A percentile compares a stretch with the other conserved stretches of the same genome.
Evolutionary conservation across 2,888 invertebrate species (phyloP).

Genomic region (Dichetophora obliterata): DNA sequence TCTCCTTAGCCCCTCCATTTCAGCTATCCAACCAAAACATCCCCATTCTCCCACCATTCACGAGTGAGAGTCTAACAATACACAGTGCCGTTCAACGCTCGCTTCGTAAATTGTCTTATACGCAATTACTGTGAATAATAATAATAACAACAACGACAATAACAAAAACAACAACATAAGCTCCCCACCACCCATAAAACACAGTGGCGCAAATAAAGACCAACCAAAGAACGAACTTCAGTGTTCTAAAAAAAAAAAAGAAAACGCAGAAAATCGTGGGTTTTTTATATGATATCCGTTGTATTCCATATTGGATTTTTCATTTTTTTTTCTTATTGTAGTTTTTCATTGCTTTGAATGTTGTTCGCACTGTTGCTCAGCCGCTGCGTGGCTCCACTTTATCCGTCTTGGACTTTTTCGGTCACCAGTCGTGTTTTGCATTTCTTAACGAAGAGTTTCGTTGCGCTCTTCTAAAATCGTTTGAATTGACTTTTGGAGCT

Average conservation of each 20-base stretch:
- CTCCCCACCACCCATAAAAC: too few relatives aligned
- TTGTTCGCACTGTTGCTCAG: not conserved
- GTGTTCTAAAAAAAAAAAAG: not conserved
- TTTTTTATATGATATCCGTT: not conserved
- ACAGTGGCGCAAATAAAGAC: not conserved
- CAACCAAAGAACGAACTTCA: not conserved
- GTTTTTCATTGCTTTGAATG: conserved; percentile 4
- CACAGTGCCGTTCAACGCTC: conserved; percentile 15
- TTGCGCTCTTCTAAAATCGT: not conserved
- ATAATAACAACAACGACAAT: conserved; percentile 2
- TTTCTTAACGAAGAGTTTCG: conserved; percentile 19
- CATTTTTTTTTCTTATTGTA: not conserved
- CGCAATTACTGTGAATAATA: conserved; percentile 19
- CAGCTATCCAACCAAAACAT: not conserved
- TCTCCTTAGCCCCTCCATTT: not conserved
- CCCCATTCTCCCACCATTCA: not conserved
- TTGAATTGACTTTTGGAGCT: not conserved
- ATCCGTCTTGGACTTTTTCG: too few relatives aligned
- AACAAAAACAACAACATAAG: not conserved
- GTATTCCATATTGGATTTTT: not conserved
- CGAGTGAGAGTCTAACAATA: not conserved
- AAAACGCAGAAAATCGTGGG: not conserved
- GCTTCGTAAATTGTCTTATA: conserved; percentile 3
- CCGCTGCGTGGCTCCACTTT: not conserved
- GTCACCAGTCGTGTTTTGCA: conserved; percentile 21